Evolutionary conservation across 2,797 vertebrate genomes (phyloP).

Genomic region (Potorous gilbertii): DNA sequence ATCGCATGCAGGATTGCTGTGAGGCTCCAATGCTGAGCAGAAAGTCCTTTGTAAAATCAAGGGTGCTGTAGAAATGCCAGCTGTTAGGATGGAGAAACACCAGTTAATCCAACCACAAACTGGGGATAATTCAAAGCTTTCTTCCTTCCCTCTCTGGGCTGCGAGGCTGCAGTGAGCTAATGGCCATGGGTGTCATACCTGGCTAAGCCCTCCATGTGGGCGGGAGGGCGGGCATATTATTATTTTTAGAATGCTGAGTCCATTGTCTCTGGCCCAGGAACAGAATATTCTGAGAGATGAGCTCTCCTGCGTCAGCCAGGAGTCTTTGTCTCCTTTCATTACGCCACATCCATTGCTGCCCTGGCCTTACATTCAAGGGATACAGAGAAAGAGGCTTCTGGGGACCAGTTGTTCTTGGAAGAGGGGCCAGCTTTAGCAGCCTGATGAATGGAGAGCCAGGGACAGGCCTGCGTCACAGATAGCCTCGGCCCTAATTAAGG

Average conservation of each 20-base stretch:
- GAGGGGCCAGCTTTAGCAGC: conserved; percentile 21
- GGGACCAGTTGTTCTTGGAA: conserved; percentile 47
- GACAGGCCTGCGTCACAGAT: conserved; percentile 55
- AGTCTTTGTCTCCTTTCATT: conserved; percentile 28
- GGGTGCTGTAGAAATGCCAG: neutral
- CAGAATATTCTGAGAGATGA: conserved; percentile 5
- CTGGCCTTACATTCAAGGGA: conserved; percentile 20
- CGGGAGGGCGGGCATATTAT: neutral
- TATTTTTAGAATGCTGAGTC: neutral
- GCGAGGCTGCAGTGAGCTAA: neutral
- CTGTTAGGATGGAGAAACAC: neutral
- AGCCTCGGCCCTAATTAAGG: conserved; percentile 59
- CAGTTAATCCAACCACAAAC: conserved; percentile 20
- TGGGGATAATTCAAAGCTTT: neutral
- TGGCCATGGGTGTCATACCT: neutral
- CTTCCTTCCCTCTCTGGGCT: neutral
- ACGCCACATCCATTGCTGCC: conserved; percentile 9
- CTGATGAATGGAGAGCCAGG: conserved; percentile 48
- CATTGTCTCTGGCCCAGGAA: neutral
- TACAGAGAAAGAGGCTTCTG: conserved; percentile 45
- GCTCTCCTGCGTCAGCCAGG: neutral
- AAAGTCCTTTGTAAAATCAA: neutral
- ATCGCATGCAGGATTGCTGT: neutral
- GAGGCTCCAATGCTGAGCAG: neutral
- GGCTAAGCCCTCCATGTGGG: neutral